Percentiles rank a stretch among this genome's conserved stretches.
phyloP scores from a whole-genome alignment of 2,888 invertebrate species.

The Marronus borbonicus region DNA sequence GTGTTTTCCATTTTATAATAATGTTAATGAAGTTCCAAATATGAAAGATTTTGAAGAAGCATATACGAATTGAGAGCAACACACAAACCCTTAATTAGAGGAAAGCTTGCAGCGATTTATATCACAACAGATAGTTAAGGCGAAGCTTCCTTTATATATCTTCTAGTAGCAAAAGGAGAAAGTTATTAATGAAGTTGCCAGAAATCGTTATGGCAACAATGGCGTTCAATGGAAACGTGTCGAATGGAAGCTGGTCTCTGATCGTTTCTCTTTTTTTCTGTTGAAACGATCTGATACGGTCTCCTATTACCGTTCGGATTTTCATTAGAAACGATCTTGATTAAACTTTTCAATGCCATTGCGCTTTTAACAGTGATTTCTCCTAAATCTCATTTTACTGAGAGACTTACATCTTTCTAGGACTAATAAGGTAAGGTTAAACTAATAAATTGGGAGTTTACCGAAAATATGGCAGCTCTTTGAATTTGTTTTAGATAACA shows the following conservation, averaged over 20 bases:
- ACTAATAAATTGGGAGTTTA: too few species aligned
- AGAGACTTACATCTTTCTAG: too few species aligned
- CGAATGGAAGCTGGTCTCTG: conserved; percentile 23
- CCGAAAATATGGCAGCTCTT: too few species aligned
- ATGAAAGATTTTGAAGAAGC: too few species aligned
- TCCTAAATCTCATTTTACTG: too few species aligned
- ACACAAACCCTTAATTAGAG: neutral
- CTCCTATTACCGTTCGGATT: conserved; percentile 24
- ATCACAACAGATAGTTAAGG: conserved; percentile 33
- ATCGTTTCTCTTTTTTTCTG: conserved; percentile 27
- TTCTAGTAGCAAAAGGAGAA: conserved; percentile 28
- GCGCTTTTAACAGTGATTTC: too few species aligned
- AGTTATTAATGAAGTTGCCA: conserved; percentile 47
- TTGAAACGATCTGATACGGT: conserved; percentile 10
- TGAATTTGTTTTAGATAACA: too few species aligned
- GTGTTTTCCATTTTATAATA: too few species aligned
- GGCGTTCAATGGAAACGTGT: conserved; percentile 19
- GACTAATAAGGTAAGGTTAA: too few species aligned
- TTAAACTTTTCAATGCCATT: neutral
- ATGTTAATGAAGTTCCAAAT: too few species aligned
- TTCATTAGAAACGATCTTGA: conserved; percentile 26
- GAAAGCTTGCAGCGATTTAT: conserved; percentile 16
- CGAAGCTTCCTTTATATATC: conserved; percentile 29
- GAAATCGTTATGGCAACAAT: conserved; percentile 1
- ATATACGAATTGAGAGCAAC: too few species aligned